Percentiles rank a stretch among this genome's conserved stretches.
Conservation (phyloP, 2,113 vertebrate genomes). For the Spheniscus mendiculus region DNA sequence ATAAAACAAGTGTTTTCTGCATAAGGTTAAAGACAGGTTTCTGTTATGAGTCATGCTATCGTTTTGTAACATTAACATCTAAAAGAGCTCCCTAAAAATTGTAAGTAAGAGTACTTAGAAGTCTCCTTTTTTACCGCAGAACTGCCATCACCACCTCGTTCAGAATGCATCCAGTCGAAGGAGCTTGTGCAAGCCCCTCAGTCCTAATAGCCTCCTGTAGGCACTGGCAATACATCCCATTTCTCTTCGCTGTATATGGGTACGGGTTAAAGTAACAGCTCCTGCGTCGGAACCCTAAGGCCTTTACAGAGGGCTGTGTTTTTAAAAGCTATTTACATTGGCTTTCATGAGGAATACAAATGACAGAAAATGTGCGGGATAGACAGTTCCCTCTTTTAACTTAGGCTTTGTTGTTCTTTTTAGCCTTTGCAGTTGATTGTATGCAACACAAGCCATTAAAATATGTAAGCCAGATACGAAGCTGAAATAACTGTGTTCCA, state of each 20-base stretch:
- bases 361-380: not conserved
- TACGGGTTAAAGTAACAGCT: not conserved
- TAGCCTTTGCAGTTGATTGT: not conserved
- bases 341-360: not conserved
- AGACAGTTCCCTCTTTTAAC: not conserved
- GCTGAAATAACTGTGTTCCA: not conserved
- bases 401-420: not conserved
- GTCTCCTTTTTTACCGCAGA: not conserved
- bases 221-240: not conserved
- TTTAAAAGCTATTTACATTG: not conserved
- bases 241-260: not conserved
- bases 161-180: not conserved
- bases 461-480: not conserved
- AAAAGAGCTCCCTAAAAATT: not conserved
- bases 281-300: not conserved
- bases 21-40: not conserved
- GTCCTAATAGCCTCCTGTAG: not conserved
- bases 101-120: not conserved
- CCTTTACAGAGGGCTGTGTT: not conserved
- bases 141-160: not conserved
- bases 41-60: not conserved
- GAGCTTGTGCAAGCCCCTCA: not conserved
- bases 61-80: not conserved
- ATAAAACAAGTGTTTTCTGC: not conserved
- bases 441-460: not conserved